Percentiles rank a stretch among this genome's conserved stretches.
These are phyloP conservation scores for Myiotriccus ornatus DNA, from an alignment of 2,797 vertebrate genomes.

Conservation along the genomic window DNA sequence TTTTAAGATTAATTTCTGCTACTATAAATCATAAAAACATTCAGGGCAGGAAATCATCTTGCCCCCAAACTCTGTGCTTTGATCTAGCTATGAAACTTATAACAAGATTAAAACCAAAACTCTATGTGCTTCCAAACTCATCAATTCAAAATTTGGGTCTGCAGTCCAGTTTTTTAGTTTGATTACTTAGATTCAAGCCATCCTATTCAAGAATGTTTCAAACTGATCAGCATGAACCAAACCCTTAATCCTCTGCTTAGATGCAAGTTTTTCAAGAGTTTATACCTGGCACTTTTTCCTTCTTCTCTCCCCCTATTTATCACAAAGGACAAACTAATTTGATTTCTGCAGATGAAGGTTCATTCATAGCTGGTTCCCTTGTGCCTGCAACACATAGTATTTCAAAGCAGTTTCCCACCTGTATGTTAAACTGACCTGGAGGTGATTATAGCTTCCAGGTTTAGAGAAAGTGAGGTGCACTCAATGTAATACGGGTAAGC, in stretches of 20 bases:
- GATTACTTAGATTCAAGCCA: not conserved
- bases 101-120: not conserved
- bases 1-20: not conserved
- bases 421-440: not conserved
- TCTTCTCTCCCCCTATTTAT: not conserved
- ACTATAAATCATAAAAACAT: not conserved
- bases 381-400: not conserved
- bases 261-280: not conserved
- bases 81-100: not conserved
- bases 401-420: not conserved
- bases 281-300: not conserved
- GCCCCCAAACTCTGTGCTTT: not conserved
- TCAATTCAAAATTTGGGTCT: not conserved
- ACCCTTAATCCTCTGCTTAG: not conserved
- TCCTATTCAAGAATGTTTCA: not conserved
- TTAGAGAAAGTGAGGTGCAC: not conserved
- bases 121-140: not conserved
- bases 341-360: not conserved
- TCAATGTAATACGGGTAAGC: not conserved
- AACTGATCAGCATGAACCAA: not conserved
- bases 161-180: not conserved
- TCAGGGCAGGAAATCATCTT: not conserved
- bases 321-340: not conserved
- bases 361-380: not conserved
- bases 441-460: not conserved